phyloP scores from a whole-genome alignment of 2,113 vertebrate genomes.

The Crotalus helleri region DNA sequence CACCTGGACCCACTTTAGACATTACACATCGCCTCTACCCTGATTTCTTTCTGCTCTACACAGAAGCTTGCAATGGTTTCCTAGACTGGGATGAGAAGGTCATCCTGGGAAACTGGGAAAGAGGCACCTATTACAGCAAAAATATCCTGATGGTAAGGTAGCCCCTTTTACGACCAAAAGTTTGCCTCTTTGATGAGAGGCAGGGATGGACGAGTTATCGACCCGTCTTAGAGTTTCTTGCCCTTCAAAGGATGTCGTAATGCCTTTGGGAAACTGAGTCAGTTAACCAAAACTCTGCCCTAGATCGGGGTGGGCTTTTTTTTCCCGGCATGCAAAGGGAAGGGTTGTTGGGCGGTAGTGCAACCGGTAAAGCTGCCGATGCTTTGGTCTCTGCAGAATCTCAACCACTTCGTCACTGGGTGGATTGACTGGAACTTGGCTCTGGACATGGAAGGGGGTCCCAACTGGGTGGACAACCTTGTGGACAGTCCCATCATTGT shows the following conservation, averaged over 20 bases:
- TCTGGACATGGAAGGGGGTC: constrained; percentile 81
- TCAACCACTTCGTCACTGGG: constrained; percentile 84
- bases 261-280: neutral
- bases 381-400: constrained; percentile 69
- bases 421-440: constrained; percentile 98
- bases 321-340: neutral
- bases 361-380: neutral
- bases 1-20: constrained; percentile 77
- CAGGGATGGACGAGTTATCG: neutral
- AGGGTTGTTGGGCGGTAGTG: neutral
- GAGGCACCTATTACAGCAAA: constrained; percentile 82
- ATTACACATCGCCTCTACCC: constrained; percentile 85
- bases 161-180: neutral
- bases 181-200: accelerated
- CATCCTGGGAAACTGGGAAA: constrained; percentile 85
- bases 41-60: constrained; percentile 85
- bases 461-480: constrained; percentile 90
- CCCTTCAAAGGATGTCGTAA: neutral
- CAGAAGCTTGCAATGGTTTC: constrained; percentile 85
- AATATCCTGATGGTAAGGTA: constrained; percentile 81
- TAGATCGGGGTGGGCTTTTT: neutral
- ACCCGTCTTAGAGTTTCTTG: neutral
- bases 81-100: constrained; percentile 77
- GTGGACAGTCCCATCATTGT: constrained; percentile 92
- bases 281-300: neutral